phyloP scores from a whole-genome alignment of 1,140 invertebrate species.

The Apis cerana region DNA sequence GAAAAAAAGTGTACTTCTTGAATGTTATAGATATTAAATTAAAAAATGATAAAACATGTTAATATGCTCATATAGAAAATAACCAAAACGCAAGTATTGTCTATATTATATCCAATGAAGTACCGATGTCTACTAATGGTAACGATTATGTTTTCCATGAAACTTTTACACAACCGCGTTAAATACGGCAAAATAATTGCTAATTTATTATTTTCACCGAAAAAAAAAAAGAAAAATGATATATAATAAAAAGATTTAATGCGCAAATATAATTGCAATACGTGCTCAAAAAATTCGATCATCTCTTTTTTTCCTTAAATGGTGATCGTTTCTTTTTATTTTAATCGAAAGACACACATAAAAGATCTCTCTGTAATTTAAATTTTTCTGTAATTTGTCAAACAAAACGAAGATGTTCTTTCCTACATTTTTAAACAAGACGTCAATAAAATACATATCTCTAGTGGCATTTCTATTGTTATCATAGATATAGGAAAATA shows the following conservation, averaged over 20 bases:
- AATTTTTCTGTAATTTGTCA: slow-evolving; percentile 5
- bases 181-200: neutral
- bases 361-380: neutral
- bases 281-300: slow-evolving; percentile 32
- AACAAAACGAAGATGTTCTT: neutral
- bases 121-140: slow-evolving; percentile 25
- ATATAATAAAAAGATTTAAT: neutral
- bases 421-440: slow-evolving; percentile 35
- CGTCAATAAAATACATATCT: slow-evolving; percentile 59
- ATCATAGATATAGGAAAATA: slow-evolving; percentile 48
- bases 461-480: slow-evolving; percentile 59
- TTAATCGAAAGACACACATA: neutral
- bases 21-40: slow-evolving; percentile 30
- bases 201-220: neutral
- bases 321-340: neutral
- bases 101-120: slow-evolving; percentile 22
- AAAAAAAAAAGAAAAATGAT: neutral
- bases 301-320: neutral
- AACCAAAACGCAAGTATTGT: slow-evolving; percentile 29
- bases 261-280: neutral
- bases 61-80: slow-evolving; percentile 38
- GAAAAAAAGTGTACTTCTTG: slow-evolving; percentile 31
- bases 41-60: slow-evolving; percentile 16
- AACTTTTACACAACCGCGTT: slow-evolving; percentile 17
- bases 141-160: slow-evolving; percentile 14